Base-by-base conservation (phyloP, 2,888 invertebrate genomes). In the Tribolium freemani region DNA sequence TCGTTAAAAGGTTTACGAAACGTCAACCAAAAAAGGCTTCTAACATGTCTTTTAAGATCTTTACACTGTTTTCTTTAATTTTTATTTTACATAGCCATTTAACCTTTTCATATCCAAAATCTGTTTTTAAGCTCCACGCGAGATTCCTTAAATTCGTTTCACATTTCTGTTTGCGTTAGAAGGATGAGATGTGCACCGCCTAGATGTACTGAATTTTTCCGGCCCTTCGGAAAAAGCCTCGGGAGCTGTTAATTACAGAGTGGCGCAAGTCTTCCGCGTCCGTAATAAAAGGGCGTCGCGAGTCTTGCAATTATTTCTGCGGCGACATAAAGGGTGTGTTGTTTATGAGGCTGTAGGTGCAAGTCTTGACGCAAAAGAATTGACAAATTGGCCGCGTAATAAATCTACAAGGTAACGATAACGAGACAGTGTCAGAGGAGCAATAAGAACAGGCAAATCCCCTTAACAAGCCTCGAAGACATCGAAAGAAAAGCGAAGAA, bases 401-500 rank as follows among this genome's bases (percentile, higher is more conserved):
- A 79, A 79, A 77, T 80, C 74, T 74, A 73, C 71, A 74, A 76
- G 73, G 76, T 75, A 75, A 80, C 75, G 78, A 77, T 78, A 79
- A 79, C 77, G 75, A 76, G 78, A 76, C 76, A 73, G 77, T 76
- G 77, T 77, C 78, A 76, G 75, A 75, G 74, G 67, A 76, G 76
- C 78, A 76, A 80, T 78, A 78, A 75, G 78, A 78, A 76, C 76
- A 66, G 71, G 57, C 63, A 71, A 76, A 77, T 77, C 75, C 74
- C 71, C 76, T 72, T 76, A 75, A 74, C 76, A 75, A 74, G 71
- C 67, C 56, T 57, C 61, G 72, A 76, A 78, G 76, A 80, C 77
- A 77, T 76, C 79, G 80, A 80, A 80, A 80, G 82, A 79, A 79
- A 81, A 77, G 77, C 77, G 78, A 79, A 79, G 83, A 82, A 82